These are phyloP conservation scores for Electrona antarctica DNA, from an alignment of 2,113 vertebrate species.

Conservation along the genomic window DNA sequence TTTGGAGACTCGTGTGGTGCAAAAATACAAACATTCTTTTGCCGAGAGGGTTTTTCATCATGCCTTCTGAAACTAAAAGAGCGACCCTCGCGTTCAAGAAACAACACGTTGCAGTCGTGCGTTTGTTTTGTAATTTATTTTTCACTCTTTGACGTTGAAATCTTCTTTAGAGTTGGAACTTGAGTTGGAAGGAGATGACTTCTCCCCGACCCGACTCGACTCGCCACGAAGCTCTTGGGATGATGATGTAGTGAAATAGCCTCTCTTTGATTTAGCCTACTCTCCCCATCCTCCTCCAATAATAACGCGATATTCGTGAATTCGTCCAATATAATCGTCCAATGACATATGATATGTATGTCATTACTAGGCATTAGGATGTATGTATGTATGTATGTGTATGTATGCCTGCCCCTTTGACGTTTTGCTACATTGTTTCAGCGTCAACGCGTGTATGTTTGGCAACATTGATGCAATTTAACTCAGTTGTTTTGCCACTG, in stretches of 20 bases:
- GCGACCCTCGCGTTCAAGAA: neutral
- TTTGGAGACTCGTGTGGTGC: constrained; percentile 1
- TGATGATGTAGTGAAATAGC: constrained; percentile 22
- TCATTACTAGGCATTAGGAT: no score
- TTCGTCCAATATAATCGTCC: neutral
- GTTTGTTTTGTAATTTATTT: neutral
- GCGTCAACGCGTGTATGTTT: neutral
- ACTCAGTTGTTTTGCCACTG: constrained; percentile 6
- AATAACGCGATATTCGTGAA: neutral
- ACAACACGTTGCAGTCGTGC: neutral
- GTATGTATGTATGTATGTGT: no score
- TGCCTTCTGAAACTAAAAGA: neutral
- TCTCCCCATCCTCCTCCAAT: neutral
- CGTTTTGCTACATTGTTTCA: constrained; percentile 14
- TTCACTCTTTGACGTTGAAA: neutral
- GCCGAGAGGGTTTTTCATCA: neutral
- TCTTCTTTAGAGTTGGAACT: constrained; percentile 20
- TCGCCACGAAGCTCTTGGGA: constrained; percentile 16
- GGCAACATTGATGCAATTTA: constrained; percentile 20
- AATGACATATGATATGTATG: neutral
- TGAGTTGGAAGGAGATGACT: constrained; percentile 21
- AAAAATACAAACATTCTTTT: no score
- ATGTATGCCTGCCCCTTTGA: neutral
- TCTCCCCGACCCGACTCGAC: constrained; percentile 14
- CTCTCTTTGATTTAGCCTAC: neutral